phyloP scores from a whole-genome alignment of 92 coral and sea anemone genomes.

The Diadumene lineata region DNA sequence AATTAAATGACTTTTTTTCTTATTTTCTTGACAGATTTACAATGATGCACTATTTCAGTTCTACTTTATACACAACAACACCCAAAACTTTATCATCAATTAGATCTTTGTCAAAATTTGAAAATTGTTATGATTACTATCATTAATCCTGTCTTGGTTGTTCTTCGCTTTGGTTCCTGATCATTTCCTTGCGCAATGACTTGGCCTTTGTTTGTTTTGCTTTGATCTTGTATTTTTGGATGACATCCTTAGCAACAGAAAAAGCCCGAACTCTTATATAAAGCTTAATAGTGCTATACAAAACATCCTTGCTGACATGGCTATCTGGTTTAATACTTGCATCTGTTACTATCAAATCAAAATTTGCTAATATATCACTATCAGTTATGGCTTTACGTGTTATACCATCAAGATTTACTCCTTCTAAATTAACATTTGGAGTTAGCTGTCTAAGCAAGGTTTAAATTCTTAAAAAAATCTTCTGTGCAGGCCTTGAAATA shows the following conservation, averaged over 20 bases:
- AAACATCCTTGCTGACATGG: constrained; percentile 42
- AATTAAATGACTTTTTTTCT: too few species aligned
- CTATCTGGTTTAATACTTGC: constrained; percentile 30
- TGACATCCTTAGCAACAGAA: constrained; percentile 41
- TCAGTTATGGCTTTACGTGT: constrained; percentile 24
- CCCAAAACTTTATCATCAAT: neutral
- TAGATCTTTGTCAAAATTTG: neutral
- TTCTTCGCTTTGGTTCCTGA: constrained; percentile 21
- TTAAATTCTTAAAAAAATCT: constrained; percentile 37
- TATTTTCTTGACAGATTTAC: too few species aligned
- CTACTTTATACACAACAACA: neutral
- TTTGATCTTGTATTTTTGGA: constrained; percentile 36
- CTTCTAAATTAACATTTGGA: constrained; percentile 15
- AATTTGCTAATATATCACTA: constrained; percentile 32
- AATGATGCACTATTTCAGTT: neutral
- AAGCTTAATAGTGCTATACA: constrained; percentile 38
- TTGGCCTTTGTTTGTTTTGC: constrained; percentile 33
- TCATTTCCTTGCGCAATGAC: constrained; percentile 53
- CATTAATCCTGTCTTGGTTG: constrained; percentile 17
- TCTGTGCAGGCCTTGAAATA: constrained; percentile 38
- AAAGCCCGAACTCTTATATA: constrained; percentile 47
- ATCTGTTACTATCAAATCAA: constrained; percentile 19
- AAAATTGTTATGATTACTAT: neutral
- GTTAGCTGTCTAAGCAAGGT: constrained; percentile 31
- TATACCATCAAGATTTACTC: constrained; percentile 33